Evolutionary conservation across 2,113 vertebrate genomes (phyloP), one percentile per base, ranked within the genome.

Genomic region (Cathartes aura): DNA sequence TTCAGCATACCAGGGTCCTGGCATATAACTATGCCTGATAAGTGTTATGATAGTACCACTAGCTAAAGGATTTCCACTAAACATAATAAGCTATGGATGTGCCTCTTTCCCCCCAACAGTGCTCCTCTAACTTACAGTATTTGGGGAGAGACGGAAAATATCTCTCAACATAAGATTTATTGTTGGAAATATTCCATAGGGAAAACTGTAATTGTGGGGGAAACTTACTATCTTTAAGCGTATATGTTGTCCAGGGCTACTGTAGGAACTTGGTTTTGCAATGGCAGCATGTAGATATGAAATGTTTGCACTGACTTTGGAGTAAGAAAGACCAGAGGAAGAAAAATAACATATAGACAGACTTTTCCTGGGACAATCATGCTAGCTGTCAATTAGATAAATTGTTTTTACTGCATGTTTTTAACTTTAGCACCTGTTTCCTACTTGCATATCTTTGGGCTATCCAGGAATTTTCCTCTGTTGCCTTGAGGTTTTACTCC

Each of bases 361-460:
- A 21, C 17, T 64, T 71, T 79, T 85, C 8, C 62, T n/a, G 30
- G 18, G 81, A 83, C 78, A 93, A 47, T 81, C 59, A 64, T 20
- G 17, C 40, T 80, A 90, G 71, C 79, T 92, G 74, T 73, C 82
- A 45, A 71, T 82, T 94, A 91, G 75, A 95, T 52, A 19, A 72
- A 68, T 76, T 78, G 40, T 15, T 53, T 73, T 95, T 71, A 29
- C 16, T 88, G 30, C 15, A 15, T 73, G 24, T 81, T 82, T 86
- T 72, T 64, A 72, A n/a, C 56, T 95, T 93, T 23, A 70, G 8
- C 64, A 47, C 19, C 23, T 92, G 27, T 48, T 83, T 63, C 53
- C 34, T 71, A 15, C 59, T 56, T 86, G 3, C 7, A 6, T 26
- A 7, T 70, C 47, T 71, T 22, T 32, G 11, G 27, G 73, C 21